Percentiles rank a stretch among this genome's conserved stretches.
These are phyloP conservation scores for Laothoe populi DNA, from an alignment of 2,888 invertebrate genomes.

Conservation along the genomic window DNA sequence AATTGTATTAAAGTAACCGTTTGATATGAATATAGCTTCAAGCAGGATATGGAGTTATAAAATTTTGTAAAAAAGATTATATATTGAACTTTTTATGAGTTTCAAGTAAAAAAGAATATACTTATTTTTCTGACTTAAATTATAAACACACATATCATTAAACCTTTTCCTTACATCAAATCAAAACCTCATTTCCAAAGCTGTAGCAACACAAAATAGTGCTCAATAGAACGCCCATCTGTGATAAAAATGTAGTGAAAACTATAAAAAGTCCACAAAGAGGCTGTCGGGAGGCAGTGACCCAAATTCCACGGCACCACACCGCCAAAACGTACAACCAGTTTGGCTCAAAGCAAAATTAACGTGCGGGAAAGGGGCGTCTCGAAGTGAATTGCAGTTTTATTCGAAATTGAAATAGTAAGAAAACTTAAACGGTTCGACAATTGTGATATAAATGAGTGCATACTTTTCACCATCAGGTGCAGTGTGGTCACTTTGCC, in stretches of 20 bases:
- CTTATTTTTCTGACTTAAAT: background rate
- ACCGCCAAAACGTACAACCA: constrained; percentile 34
- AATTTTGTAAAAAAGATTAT: no score
- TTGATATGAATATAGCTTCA: no score
- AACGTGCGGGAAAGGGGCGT: constrained; percentile 25
- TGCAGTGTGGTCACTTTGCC: no score
- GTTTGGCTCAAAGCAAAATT: constrained; percentile 32
- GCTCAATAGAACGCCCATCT: background rate
- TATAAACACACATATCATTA: background rate
- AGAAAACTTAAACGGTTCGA: no score
- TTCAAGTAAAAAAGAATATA: no score
- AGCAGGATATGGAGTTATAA: no score
- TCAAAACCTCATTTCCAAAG: background rate
- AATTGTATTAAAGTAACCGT: no score
- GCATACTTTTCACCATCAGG: no score
- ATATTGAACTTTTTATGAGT: no score
- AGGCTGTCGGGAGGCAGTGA: constrained; percentile 27
- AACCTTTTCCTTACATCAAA: background rate
- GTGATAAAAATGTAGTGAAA: constrained; percentile 24
- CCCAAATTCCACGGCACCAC: constrained; percentile 35
- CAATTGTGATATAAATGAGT: no score
- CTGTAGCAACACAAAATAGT: background rate
- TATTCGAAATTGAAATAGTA: background rate
- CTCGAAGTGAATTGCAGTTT: background rate
- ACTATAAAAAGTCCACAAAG: constrained; percentile 30